Base-by-base conservation (phyloP, 2,113 vertebrate genomes). In the Neotragus moschatus region DNA sequence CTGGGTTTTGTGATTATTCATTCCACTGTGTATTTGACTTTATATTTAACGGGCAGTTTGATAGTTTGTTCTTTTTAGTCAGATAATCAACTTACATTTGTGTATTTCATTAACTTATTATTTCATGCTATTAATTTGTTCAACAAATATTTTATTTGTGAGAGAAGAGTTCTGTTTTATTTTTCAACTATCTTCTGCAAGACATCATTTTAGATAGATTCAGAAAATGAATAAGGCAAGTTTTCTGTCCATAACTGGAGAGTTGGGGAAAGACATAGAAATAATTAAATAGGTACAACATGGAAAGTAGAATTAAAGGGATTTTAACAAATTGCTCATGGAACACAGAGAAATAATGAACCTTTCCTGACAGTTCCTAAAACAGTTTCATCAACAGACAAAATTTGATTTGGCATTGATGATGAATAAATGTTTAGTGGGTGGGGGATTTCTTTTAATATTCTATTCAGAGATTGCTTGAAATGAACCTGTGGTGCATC, bases 91-190 rank as follows among this genome's bases (percentile, higher is more conserved):
- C 3, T 49, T 88, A 47, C 56, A 96, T 88, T 66, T 93, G 7
- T 73, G 1, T n/a, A 90, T 60, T 96, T 94, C 89, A 66, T 92
- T 84, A 61, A 63, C 58, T 88, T 79, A 86, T 92, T 93, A 86
- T 90, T 6, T 43, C 13, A 36, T 61, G 85, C 1, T 79, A 36
- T 73, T 88, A 92, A 81, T 85, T 97, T 87, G 8, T 17, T 90
- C 23, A 93, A 63, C 8, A 97, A 47, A 73, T 97, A 90, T 55
- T 81, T 73, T 94, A 66, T 82, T 47, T 30, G 15, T 70, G 9
- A 90, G 14, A 16, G 39, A 88, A 86, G 5, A 39, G 7, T 92
- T 94, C 19, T 53, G 11, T 55, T 25, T 84, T 58, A 81, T 53
- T 86, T 84, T 89, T 33, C 8, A 55, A 39, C 30, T 95, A 47